phyloP scores from a whole-genome alignment of 1,140 invertebrate species.

The Dryas iulia region DNA sequence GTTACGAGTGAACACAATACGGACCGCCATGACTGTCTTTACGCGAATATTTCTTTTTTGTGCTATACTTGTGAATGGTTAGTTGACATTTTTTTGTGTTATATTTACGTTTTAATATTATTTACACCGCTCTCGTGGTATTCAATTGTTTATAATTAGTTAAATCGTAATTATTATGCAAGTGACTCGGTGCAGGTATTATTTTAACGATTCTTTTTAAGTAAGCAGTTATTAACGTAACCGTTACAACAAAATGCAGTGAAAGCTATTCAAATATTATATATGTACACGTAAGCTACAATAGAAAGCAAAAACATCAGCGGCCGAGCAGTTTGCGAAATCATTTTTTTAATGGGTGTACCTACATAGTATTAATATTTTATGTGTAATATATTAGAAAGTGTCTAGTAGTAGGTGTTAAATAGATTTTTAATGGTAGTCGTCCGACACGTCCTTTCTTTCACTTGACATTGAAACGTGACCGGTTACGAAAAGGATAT shows the following conservation, averaged over 20 bases:
- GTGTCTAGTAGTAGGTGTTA: conserved; percentile 13
- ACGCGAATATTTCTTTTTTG: conserved; percentile 63
- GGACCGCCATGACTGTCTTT: conserved; percentile 48
- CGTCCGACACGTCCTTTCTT: conserved; percentile 57
- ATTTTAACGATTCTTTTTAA: conserved; percentile 42
- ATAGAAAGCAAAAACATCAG: conserved; percentile 28
- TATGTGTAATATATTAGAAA: conserved; percentile 33
- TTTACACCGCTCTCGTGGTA: not conserved
- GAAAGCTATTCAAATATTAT: conserved; percentile 58
- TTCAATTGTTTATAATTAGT: conserved; percentile 16
- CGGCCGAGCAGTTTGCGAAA: conserved; percentile 28
- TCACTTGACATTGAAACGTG: conserved; percentile 75
- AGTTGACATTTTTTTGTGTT: conserved; percentile 42
- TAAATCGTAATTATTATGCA: conserved; percentile 60
- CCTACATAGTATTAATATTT: conserved; percentile 9
- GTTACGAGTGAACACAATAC: conserved; percentile 42
- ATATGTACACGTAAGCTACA: conserved; percentile 31
- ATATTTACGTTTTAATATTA: conserved; percentile 19
- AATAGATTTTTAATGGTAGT: conserved; percentile 38
- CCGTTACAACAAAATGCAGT: conserved; percentile 53
- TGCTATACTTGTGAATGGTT: conserved; percentile 68
- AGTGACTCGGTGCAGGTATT: conserved; percentile 48
- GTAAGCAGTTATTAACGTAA: conserved; percentile 52
- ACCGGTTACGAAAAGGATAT: conserved; percentile 61
- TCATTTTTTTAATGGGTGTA: conserved; percentile 27